Evolutionary conservation across 1,140 invertebrate genomes (phyloP).

Genomic region (Megalopta genalis): DNA sequence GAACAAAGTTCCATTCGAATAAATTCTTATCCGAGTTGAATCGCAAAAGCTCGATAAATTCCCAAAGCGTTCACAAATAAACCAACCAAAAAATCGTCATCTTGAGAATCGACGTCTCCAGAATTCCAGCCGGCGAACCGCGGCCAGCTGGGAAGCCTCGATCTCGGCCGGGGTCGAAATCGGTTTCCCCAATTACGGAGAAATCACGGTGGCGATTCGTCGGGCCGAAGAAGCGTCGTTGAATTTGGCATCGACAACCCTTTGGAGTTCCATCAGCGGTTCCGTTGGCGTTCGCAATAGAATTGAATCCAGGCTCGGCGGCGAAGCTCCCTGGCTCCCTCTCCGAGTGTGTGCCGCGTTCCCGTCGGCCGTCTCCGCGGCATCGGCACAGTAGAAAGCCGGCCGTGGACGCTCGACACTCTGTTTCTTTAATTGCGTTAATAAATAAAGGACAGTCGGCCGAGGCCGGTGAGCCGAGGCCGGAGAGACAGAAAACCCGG

Average conservation of each 20-base stretch:
- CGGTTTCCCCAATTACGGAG: not conserved
- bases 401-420: constrained; percentile 55
- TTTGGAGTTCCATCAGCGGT: not conserved
- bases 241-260: constrained; percentile 22
- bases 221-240: no score
- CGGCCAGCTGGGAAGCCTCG: no score
- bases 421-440: constrained; percentile 76
- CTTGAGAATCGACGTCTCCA: no score
- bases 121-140: no score
- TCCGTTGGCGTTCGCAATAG: constrained; percentile 7
- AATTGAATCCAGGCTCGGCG: constrained; percentile 49
- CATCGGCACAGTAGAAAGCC: constrained; percentile 65
- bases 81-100: no score
- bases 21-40: no score
- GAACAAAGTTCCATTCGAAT: no score
- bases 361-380: constrained; percentile 32
- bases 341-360: not conserved
- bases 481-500: not conserved
- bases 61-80: no score
- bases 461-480: constrained; percentile 19
- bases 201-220: not conserved
- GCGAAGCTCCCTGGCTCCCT: constrained; percentile 39
- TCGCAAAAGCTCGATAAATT: no score
- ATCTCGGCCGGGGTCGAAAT: not conserved
- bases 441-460: constrained; percentile 77